Evolutionary conservation across 2,113 vertebrate species (phyloP).

Genomic region (Procavia capensis): DNA sequence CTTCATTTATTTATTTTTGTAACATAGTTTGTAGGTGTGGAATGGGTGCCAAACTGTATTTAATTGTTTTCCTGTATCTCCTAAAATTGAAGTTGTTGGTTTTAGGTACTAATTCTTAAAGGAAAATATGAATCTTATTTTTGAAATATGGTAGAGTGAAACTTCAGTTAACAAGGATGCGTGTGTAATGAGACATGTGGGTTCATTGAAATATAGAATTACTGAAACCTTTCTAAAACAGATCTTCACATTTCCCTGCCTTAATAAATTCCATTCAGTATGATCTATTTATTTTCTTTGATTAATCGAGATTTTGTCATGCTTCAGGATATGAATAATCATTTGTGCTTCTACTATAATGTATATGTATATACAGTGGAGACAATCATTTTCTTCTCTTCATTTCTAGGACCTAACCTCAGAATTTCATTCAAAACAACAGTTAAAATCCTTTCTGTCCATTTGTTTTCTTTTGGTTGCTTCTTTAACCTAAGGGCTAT

Average conservation of each 20-base stretch:
- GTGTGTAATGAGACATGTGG: slow-evolving; percentile 42
- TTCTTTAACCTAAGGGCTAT: slow-evolving; percentile 33
- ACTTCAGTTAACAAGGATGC: slow-evolving; percentile 49
- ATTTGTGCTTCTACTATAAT: slow-evolving; percentile 20
- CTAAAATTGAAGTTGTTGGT: slow-evolving; percentile 30
- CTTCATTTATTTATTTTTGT: slow-evolving; percentile 73
- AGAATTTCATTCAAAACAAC: slow-evolving; percentile 36
- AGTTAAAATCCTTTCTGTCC: background rate
- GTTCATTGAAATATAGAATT: slow-evolving; percentile 62
- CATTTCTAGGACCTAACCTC: slow-evolving; percentile 17
- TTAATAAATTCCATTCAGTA: slow-evolving; percentile 47
- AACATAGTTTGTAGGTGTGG: background rate
- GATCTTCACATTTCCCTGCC: slow-evolving; percentile 24
- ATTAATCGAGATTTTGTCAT: slow-evolving; percentile 57
- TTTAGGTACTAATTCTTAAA: slow-evolving; percentile 54
- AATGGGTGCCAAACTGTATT: slow-evolving; percentile 19
- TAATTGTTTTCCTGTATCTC: slow-evolving; percentile 42
- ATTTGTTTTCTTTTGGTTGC: slow-evolving; percentile 46
- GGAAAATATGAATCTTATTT: slow-evolving; percentile 38
- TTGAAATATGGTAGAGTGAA: slow-evolving; percentile 16
- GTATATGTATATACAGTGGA: background rate
- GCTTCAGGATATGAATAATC: slow-evolving; percentile 27
- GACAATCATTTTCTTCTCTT: slow-evolving; percentile 44
- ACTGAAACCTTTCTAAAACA: slow-evolving; percentile 56
- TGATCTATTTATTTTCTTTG: slow-evolving; percentile 39